A percentile compares a stretch with the other conserved stretches of the same genome.
Conservation (phyloP, 2,797 vertebrate genomes). For the Margarornis squamiger region DNA sequence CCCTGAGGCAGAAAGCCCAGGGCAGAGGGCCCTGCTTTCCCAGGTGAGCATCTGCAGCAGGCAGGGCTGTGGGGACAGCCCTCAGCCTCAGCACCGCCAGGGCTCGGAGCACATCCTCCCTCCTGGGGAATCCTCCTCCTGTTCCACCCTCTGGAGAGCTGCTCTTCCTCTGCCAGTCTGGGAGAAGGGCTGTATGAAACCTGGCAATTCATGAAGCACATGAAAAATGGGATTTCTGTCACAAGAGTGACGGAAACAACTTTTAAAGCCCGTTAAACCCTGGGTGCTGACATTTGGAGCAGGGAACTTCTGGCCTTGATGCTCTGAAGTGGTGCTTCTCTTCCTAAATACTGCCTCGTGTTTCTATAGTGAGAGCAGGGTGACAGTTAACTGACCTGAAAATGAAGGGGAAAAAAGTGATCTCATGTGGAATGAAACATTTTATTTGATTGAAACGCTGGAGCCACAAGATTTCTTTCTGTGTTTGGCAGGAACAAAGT, state of each 20-base stretch:
- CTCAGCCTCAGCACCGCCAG: background rate
- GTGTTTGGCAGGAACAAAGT: rapidly evolving
- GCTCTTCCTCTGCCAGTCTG: rapidly evolving
- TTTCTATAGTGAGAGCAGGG: background rate
- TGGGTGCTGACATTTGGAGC: background rate
- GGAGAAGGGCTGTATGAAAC: rapidly evolving
- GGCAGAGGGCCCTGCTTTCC: background rate
- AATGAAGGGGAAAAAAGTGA: background rate
- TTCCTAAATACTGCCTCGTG: background rate
- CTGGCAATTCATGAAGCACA: background rate
- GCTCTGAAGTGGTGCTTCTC: background rate
- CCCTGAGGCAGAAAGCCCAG: background rate
- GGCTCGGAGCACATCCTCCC: rapidly evolving
- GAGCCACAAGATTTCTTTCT: background rate
- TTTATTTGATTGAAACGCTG: background rate
- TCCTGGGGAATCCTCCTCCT: background rate
- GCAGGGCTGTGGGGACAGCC: no score
- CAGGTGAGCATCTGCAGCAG: background rate
- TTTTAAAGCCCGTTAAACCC: background rate
- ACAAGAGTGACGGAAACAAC: background rate
- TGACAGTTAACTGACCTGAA: background rate
- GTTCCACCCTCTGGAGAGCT: background rate
- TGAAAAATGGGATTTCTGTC: background rate
- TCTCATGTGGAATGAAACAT: background rate
- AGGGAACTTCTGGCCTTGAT: background rate